Conservation (phyloP, 2,797 vertebrate species). For the Gymnocypris eckloni region DNA sequence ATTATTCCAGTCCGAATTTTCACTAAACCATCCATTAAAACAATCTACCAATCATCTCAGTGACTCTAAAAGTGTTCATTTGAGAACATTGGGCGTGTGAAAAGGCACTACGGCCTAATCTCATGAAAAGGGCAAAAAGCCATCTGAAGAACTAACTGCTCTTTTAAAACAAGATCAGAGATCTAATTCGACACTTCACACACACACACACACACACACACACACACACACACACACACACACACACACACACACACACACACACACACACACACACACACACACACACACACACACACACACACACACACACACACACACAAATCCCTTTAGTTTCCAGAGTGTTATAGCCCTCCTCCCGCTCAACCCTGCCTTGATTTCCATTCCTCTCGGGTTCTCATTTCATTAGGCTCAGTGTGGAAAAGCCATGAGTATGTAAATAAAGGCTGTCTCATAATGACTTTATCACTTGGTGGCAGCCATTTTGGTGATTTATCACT, state of each 20-base stretch:
- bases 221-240: background rate
- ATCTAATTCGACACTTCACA: background rate
- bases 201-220: background rate
- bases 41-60: background rate
- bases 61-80: background rate
- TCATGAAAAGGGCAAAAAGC: constrained; percentile 15
- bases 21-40: background rate
- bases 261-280: no score
- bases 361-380: constrained; percentile 1
- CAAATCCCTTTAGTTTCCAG: constrained; percentile 10
- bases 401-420: constrained; percentile 35
- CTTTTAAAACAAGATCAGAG: constrained; percentile 31
- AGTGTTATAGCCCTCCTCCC: constrained; percentile 34
- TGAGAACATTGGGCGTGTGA: background rate
- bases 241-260: no score
- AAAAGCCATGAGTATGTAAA: constrained; percentile 42
- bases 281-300: background rate
- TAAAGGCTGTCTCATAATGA: constrained; percentile 34
- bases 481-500: constrained; percentile 38
- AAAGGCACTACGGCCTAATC: background rate
- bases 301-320: background rate
- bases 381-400: constrained; percentile 14
- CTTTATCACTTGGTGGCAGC: constrained; percentile 24
- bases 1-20: background rate
- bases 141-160: constrained; percentile 25